Percentiles rank a stretch among this genome's conserved stretches.
Conservation (phyloP, 2,797 vertebrate genomes). For the Microctenopoma lineatum region DNA sequence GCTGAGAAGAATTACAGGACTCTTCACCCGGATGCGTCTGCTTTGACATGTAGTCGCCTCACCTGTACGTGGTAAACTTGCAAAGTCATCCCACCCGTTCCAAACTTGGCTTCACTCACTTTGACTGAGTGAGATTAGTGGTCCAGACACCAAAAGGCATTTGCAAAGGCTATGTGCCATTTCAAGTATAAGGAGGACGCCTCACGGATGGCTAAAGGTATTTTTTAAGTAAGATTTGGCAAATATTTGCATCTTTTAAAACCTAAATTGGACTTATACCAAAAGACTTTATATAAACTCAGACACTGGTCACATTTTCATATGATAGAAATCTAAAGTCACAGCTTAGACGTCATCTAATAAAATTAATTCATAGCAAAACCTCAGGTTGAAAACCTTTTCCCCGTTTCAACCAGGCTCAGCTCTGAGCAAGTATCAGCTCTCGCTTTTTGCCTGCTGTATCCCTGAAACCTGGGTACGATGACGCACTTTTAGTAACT, state of each 20-base stretch:
- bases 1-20: conserved; percentile 30
- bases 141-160: conserved; percentile 1
- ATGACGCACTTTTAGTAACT: conserved; percentile 59
- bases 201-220: neutral
- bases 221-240: neutral
- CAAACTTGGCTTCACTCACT: conserved; percentile 26
- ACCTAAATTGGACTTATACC: neutral
- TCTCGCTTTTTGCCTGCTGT: neutral
- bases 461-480: conserved; percentile 20
- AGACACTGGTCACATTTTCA: neutral
- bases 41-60: conserved; percentile 50
- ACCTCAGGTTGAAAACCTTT: neutral
- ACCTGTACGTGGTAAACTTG: conserved; percentile 45
- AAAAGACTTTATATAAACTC: neutral
- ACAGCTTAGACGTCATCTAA: neutral
- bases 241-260: neutral
- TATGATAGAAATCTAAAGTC: neutral
- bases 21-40: conserved; percentile 19
- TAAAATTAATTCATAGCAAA: neutral
- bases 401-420: neutral
- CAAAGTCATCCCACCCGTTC: conserved; percentile 29
- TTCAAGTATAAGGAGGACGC: neutral
- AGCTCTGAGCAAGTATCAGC: conserved; percentile 4
- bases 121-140: no score
- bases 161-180: conserved; percentile 1